These are phyloP conservation scores for Furnarius figulus DNA, from an alignment of 2,113 vertebrate species.

Conservation along the genomic window DNA sequence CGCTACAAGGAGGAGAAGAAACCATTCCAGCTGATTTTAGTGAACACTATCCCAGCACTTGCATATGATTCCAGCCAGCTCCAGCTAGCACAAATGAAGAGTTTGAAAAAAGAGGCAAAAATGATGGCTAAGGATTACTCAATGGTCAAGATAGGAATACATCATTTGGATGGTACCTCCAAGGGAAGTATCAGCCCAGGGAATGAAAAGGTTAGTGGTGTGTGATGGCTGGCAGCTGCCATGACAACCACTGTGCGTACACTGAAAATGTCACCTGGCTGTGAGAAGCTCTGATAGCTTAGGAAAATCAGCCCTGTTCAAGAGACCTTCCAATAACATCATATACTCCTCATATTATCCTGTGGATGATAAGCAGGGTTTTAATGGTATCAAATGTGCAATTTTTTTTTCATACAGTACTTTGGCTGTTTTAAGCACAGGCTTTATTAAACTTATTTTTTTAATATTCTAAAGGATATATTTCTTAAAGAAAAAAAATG, in stretches of 20 bases:
- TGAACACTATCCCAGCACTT: slow-evolving; percentile 91
- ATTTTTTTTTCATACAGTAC: slow-evolving; percentile 60
- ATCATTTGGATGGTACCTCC: slow-evolving; percentile 54
- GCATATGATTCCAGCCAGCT: slow-evolving; percentile 87
- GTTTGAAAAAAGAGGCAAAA: slow-evolving; percentile 73
- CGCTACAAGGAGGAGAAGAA: slow-evolving; percentile 89
- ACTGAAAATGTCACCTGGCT: not conserved
- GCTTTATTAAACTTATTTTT: slow-evolving; percentile 70
- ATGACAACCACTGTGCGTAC: not conserved
- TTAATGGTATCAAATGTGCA: slow-evolving; percentile 55
- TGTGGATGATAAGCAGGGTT: slow-evolving; percentile 60
- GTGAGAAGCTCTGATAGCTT: not conserved
- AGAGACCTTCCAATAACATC: slow-evolving; percentile 12
- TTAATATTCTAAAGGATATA: slow-evolving; percentile 64
- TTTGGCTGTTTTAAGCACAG: slow-evolving; percentile 68
- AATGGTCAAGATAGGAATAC: slow-evolving; percentile 62
- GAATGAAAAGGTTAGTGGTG: slow-evolving; percentile 80
- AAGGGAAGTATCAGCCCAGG: slow-evolving; percentile 20
- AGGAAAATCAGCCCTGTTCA: slow-evolving; percentile 24
- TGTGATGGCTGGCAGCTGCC: slow-evolving; percentile 71
- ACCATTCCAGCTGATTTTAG: slow-evolving; percentile 89
- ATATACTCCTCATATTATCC: slow-evolving; percentile 27
- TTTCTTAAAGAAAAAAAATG: slow-evolving; percentile 65
- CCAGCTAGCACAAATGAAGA: slow-evolving; percentile 73
- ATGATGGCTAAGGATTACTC: slow-evolving; percentile 71